Evolutionary conservation across 2,113 vertebrate species (phyloP).

Genomic region (Lepisosteus osseus): DNA sequence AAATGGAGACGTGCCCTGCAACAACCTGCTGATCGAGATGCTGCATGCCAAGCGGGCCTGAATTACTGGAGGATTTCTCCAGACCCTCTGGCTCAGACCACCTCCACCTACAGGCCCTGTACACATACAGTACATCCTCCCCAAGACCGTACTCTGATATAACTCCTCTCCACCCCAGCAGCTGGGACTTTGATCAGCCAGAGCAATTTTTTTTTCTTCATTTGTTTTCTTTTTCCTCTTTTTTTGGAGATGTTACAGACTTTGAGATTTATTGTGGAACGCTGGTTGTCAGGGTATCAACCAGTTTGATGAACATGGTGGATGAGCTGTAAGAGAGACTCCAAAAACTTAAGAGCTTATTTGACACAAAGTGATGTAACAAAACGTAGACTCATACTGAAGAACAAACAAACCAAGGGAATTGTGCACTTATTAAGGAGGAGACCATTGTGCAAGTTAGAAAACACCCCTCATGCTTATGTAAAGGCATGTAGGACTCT

Average conservation of each 20-base stretch:
- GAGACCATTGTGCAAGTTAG: slow-evolving; percentile 31
- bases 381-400: slow-evolving; percentile 25
- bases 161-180: neutral
- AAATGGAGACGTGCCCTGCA: slow-evolving; percentile 96
- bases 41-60: slow-evolving; percentile 95
- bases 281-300: neutral
- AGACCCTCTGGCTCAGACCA: slow-evolving; percentile 18
- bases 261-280: neutral
- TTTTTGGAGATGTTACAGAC: neutral
- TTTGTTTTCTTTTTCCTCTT: neutral
- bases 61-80: slow-evolving; percentile 21
- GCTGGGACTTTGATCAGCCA: neutral
- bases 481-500: slow-evolving; percentile 23
- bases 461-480: slow-evolving; percentile 21
- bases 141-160: neutral
- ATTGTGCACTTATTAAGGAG: slow-evolving; percentile 31
- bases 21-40: slow-evolving; percentile 99
- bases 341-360: neutral
- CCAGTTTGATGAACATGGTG: too few relatives aligned
- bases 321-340: neutral
- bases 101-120: slow-evolving; percentile 1
- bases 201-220: neutral
- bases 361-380: slow-evolving; percentile 22
- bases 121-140: slow-evolving; percentile 14
- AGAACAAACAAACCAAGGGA: slow-evolving; percentile 20